These are phyloP conservation scores for Thaumetopoea pityocampa DNA, from an alignment of 1,140 invertebrate genomes.

Conservation along the genomic window DNA sequence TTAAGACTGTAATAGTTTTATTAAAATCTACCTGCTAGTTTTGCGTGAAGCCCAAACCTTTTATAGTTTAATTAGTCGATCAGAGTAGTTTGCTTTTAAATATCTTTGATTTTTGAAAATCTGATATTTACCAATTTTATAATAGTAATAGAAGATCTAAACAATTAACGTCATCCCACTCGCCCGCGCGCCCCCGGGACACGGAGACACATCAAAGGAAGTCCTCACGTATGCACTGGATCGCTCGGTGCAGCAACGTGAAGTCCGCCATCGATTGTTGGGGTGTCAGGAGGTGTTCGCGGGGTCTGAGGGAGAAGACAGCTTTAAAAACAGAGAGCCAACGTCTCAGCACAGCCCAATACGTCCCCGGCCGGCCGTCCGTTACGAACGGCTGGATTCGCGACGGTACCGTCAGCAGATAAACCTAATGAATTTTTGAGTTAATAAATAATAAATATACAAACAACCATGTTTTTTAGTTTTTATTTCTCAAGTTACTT, in stretches of 20 bases:
- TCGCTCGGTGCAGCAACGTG: constrained; percentile 49
- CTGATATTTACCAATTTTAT: no score
- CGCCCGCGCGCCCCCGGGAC: background rate
- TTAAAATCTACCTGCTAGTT: no score
- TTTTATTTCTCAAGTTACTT: no score
- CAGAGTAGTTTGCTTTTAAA: no score
- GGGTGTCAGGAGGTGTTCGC: constrained; percentile 13
- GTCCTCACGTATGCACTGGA: constrained; percentile 60
- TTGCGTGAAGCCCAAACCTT: no score
- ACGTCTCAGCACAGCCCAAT: constrained; percentile 62
- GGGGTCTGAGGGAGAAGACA: constrained; percentile 38
- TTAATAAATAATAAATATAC: no score
- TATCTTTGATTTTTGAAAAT: no score
- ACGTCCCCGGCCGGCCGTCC: constrained; percentile 64
- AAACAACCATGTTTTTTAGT: no score
- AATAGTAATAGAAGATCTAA: constrained; percentile 15
- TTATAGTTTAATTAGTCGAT: no score
- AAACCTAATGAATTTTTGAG: constrained; percentile 9
- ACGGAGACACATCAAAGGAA: constrained; percentile 58
- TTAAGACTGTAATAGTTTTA: no score
- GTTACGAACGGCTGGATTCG: constrained; percentile 55
- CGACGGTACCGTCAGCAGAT: constrained; percentile 34
- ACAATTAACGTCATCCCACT: constrained; percentile 19
- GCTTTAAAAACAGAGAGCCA: constrained; percentile 62
- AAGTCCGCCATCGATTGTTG: constrained; percentile 58